These are phyloP conservation scores for Melanotaenia maccullochi DNA, from an alignment of 2,797 vertebrate genomes.

Conservation along the genomic window DNA sequence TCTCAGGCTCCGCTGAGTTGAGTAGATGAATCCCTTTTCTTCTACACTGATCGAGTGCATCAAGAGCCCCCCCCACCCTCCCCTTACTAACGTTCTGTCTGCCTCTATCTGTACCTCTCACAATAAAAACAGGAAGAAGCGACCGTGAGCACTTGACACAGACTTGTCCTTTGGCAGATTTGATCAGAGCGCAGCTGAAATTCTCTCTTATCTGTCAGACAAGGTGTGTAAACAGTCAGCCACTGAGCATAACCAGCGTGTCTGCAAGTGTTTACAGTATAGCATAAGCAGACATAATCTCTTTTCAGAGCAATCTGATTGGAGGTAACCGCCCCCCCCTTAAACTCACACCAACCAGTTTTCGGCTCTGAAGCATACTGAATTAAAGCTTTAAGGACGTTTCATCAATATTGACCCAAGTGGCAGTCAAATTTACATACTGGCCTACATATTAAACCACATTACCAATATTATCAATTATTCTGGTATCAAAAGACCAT, in stretches of 20 bases:
- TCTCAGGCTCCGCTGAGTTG: conserved; percentile 31
- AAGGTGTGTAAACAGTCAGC: conserved; percentile 72
- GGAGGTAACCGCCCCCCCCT: background rate
- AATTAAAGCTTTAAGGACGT: conserved; percentile 18
- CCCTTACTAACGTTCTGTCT: conserved; percentile 33
- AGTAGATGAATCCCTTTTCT: conserved; percentile 61
- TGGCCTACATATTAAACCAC: conserved; percentile 23
- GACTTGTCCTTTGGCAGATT: conserved; percentile 71
- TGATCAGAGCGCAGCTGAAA: conserved; percentile 73
- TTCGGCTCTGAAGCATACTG: background rate
- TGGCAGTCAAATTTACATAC: conserved; percentile 33
- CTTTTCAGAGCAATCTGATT: conserved; percentile 23
- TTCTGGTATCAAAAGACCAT: conserved; percentile 51
- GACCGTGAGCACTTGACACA: conserved; percentile 74
- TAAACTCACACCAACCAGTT: background rate
- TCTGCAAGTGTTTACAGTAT: conserved; percentile 55
- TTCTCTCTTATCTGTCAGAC: conserved; percentile 67
- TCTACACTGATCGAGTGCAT: conserved; percentile 39
- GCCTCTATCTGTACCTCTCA: conserved; percentile 60
- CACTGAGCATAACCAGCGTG: conserved; percentile 49
- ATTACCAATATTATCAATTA: conserved; percentile 47
- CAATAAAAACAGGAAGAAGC: conserved; percentile 77
- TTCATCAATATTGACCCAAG: conserved; percentile 50
- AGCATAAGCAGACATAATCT: conserved; percentile 43
- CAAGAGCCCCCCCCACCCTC: conserved; percentile 19